Conservation (phyloP, 2,888 invertebrate species). For the Toxonevra muliebris region DNA sequence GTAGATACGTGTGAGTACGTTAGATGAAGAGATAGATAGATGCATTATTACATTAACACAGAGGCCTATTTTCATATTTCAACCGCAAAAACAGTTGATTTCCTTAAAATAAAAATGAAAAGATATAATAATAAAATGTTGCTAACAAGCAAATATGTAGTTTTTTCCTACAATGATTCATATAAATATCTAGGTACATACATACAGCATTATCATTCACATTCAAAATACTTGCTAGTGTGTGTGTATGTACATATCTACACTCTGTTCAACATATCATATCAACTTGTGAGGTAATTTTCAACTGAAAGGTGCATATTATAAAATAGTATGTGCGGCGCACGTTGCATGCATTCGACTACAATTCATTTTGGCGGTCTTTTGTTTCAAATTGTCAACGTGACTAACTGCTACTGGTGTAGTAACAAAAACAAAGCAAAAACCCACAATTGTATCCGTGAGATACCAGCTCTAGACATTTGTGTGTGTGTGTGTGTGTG, state of each 20-base stretch:
- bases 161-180: too few species aligned
- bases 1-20: neutral
- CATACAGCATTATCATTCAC: neutral
- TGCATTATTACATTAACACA: neutral
- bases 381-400: slow-evolving; percentile 9
- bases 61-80: neutral
- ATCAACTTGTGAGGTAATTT: too few species aligned
- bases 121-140: neutral
- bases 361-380: slow-evolving; percentile 1
- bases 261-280: too few species aligned
- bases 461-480: neutral
- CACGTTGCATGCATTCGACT: neutral
- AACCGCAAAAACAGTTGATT: slow-evolving; percentile 6
- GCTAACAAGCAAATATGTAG: too few species aligned
- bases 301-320: too few species aligned
- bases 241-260: too few species aligned
- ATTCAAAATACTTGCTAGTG: neutral
- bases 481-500: slow-evolving; percentile 4
- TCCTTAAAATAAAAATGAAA: neutral
- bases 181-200: too few species aligned
- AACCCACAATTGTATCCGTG: neutral
- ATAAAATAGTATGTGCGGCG: too few species aligned
- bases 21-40: too few species aligned
- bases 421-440: neutral
- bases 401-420: slow-evolving; percentile 1